These are phyloP conservation scores for Dryobotodes eremita DNA, from an alignment of 2,888 invertebrate species.

Conservation along the genomic window DNA sequence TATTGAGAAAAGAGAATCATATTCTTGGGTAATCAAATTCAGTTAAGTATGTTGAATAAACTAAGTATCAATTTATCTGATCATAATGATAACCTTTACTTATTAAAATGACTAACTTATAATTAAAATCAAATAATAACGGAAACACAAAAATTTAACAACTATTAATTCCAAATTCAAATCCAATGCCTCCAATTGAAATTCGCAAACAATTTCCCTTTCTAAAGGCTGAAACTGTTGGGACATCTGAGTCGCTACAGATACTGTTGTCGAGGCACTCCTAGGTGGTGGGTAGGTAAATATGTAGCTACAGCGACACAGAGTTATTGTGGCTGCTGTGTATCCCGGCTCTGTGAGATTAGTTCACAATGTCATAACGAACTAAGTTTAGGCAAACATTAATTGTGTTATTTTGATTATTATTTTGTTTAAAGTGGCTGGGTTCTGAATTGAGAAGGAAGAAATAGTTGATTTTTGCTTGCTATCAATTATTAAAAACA, in stretches of 20 bases:
- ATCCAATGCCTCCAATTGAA: slow-evolving; percentile 40
- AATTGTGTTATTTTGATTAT: slow-evolving; percentile 52
- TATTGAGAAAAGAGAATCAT: background rate
- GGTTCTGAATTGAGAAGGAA: background rate
- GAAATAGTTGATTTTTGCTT: background rate
- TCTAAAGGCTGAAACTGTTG: slow-evolving; percentile 45
- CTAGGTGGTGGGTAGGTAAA: slow-evolving; percentile 47
- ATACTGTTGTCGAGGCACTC: slow-evolving; percentile 59
- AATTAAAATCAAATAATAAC: background rate
- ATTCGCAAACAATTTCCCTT: slow-evolving; percentile 55
- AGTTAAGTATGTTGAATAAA: background rate
- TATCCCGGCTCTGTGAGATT: slow-evolving; percentile 57
- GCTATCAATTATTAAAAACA: background rate
- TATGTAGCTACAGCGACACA: slow-evolving; percentile 46
- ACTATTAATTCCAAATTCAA: slow-evolving; percentile 17
- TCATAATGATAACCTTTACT: background rate
- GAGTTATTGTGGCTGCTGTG: slow-evolving; percentile 58
- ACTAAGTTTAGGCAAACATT: slow-evolving; percentile 63
- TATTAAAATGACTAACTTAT: background rate
- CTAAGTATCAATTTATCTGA: background rate
- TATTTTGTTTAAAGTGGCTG: slow-evolving; percentile 34
- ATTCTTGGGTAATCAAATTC: too few species aligned
- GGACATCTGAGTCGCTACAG: slow-evolving; percentile 50
- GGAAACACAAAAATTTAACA: slow-evolving; percentile 19
- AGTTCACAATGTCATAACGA: slow-evolving; percentile 65